Percentiles rank a stretch among this genome's conserved stretches.
Evolutionary conservation across 2,113 vertebrate genomes (phyloP).

Genomic region (Phyllopteryx taeniolatus): DNA sequence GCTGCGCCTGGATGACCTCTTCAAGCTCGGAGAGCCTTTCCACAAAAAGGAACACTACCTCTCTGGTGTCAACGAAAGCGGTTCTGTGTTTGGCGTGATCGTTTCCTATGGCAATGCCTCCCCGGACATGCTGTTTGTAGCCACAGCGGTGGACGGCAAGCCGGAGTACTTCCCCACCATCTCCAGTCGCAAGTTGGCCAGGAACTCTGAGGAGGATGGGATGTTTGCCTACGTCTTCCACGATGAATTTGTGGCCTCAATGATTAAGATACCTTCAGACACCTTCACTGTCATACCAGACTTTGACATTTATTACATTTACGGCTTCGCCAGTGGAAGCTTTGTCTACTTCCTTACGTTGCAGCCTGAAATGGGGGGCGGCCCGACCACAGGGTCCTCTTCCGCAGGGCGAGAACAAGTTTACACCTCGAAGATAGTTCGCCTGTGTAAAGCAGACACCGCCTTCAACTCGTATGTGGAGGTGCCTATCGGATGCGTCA

Average conservation of each 20-base stretch:
- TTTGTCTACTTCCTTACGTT: conserved; percentile 97
- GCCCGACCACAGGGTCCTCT: conserved; percentile 86
- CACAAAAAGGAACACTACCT: conserved; percentile 99
- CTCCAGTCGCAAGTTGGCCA: conserved; percentile 91
- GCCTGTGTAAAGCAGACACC: conserved; percentile 93
- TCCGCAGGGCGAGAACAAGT: conserved; percentile 89
- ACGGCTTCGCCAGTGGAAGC: conserved; percentile 94
- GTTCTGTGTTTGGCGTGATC: conserved; percentile 95
- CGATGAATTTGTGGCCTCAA: conserved; percentile 95
- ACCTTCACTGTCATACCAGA: conserved; percentile 96
- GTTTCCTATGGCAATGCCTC: conserved; percentile 90
- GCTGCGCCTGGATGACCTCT: conserved; percentile 92
- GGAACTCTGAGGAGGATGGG: conserved; percentile 93
- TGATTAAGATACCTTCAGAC: conserved; percentile 98
- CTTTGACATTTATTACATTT: conserved; percentile 98
- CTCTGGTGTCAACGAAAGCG: conserved; percentile 94
- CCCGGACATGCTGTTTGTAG: conserved; percentile 93
- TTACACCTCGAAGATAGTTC: conserved; percentile 95
- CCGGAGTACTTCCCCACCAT: conserved; percentile 98
- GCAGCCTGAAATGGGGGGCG: conserved; percentile 94
- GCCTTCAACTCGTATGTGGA: conserved; percentile 98
- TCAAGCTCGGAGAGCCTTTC: conserved; percentile 95
- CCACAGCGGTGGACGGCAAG: conserved; percentile 94
- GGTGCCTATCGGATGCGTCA: conserved; percentile 93
- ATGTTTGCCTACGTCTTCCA: conserved; percentile 99